Evolutionary conservation across 1,140 invertebrate species (phyloP), one percentile per base, ranked within the genome.

Genomic region (Drosophila nigromelanica): DNA sequence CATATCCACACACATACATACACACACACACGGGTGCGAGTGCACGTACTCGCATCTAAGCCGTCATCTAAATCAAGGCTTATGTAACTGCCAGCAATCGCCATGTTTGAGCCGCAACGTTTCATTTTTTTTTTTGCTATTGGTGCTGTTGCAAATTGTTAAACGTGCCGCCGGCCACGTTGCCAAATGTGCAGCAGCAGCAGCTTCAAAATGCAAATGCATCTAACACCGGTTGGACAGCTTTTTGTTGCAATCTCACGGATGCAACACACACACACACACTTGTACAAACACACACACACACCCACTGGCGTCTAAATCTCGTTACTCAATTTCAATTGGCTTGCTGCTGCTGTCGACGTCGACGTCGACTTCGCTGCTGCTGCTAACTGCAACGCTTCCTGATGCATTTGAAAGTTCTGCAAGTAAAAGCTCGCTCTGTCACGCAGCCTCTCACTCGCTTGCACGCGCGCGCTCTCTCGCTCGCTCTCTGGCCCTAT

Each of bases 251-350:
- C 58, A 73, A 73, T 63, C 70, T 58, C 50, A 66, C 33, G 63
- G 79, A 75, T 82, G 74, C 70, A 72, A 54, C 66, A 68, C 59
- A 76, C 66, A 85, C 18, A 50, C 51, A 35, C 18, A 70, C 73
- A 73, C 39, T n/a, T n/a, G n/a, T n/a, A 54, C 66, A 68, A 55
- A 76, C 66, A 85, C 18, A 50, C 51, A 35, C 18, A 70, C 73
- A 73, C 39, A 54, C 40, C 50, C 39, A 42, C 70, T 64, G 43
- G 35, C 39, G 43, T n/a, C 75, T 40, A 81, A 82, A 76, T 81
- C 83, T 87, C 67, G 83, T 89, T 87, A 87, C 83, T 87, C 82
- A 87, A 89, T 89, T 87, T 89, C 81, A 86, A 86, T 86, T 86
- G 81, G 82, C 75, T 56, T 80, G 73, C 82, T 78, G 82, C 21